These are phyloP conservation scores for Psettodes erumei DNA, from an alignment of 2,113 vertebrate genomes.

Conservation along the genomic window DNA sequence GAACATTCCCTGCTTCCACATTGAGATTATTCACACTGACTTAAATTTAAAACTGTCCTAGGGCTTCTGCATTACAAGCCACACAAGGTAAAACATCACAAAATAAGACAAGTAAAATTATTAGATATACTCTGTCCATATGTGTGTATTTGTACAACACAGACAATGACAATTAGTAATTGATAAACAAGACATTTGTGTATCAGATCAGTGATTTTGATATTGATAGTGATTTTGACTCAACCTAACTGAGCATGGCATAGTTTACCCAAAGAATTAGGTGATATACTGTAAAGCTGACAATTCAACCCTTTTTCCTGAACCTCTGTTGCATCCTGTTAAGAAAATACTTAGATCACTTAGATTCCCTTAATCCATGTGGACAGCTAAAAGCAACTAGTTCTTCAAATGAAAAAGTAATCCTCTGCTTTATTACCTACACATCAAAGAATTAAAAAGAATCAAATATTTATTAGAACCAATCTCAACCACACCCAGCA, in stretches of 20 bases:
- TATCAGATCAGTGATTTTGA: not conserved
- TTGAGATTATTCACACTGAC: constrained; percentile 11
- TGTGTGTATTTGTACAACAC: not conserved
- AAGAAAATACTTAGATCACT: constrained; percentile 14
- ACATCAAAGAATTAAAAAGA: not conserved
- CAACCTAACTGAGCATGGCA: not conserved
- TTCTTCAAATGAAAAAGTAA: not conserved
- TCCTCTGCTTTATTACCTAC: not conserved
- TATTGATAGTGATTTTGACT: too few species aligned
- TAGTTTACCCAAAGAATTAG: not conserved
- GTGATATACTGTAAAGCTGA: not conserved
- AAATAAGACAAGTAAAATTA: not conserved
- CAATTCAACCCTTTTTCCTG: constrained; percentile 1
- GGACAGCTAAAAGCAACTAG: constrained; percentile 13
- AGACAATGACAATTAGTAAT: not conserved
- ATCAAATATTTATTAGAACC: not conserved
- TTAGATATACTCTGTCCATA: not conserved
- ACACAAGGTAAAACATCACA: not conserved
- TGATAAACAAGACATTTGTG: not conserved
- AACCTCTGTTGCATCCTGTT: not conserved
- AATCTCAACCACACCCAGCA: not conserved
- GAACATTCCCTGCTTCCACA: not conserved
- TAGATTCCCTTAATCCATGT: constrained; percentile 2
- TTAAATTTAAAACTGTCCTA: not conserved
- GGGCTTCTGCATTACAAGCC: not conserved